Percentiles rank a stretch among this genome's conserved stretches.
Conservation (phyloP, 2,797 vertebrate species). For the Chiloscyllium punctatum region DNA sequence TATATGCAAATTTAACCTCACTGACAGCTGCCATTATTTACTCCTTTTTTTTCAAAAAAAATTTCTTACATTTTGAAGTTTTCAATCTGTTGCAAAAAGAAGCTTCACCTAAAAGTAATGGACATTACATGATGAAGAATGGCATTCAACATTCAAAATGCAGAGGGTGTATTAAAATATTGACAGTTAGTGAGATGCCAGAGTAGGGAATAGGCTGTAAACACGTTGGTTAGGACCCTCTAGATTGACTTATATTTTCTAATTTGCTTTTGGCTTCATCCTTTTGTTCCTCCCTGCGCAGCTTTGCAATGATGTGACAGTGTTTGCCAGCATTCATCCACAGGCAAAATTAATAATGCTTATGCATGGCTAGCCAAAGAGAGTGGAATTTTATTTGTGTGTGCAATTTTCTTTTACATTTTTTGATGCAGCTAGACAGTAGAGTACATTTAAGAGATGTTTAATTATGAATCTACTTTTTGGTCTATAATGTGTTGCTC, state of each 20-base stretch:
- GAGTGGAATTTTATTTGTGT: constrained; percentile 3
- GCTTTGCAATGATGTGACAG: background rate
- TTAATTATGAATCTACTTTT: constrained; percentile 28
- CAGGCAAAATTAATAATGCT: constrained; percentile 28
- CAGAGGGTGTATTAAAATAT: constrained; percentile 20
- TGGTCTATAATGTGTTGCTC: background rate
- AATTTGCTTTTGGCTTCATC: constrained; percentile 35
- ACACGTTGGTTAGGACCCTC: constrained; percentile 21
- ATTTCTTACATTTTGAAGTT: constrained; percentile 74
- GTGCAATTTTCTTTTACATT: background rate
- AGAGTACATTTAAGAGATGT: background rate
- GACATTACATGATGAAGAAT: constrained; percentile 28
- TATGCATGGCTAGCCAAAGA: constrained; percentile 17
- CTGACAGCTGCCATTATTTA: constrained; percentile 72
- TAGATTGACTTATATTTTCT: constrained; percentile 36
- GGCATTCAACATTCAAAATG: constrained; percentile 22
- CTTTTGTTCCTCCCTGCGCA: constrained; percentile 26
- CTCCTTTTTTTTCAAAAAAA: constrained; percentile 57
- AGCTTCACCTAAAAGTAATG: constrained; percentile 32
- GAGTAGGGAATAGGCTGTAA: constrained; percentile 31
- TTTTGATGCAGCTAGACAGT: background rate
- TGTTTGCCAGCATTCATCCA: constrained; percentile 34
- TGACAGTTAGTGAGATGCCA: constrained; percentile 26
- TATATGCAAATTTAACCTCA: constrained; percentile 68
- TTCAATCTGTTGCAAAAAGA: constrained; percentile 71